Base-by-base conservation (phyloP, 2,888 invertebrate genomes). In the Stenoptilia bipunctidactyla region DNA sequence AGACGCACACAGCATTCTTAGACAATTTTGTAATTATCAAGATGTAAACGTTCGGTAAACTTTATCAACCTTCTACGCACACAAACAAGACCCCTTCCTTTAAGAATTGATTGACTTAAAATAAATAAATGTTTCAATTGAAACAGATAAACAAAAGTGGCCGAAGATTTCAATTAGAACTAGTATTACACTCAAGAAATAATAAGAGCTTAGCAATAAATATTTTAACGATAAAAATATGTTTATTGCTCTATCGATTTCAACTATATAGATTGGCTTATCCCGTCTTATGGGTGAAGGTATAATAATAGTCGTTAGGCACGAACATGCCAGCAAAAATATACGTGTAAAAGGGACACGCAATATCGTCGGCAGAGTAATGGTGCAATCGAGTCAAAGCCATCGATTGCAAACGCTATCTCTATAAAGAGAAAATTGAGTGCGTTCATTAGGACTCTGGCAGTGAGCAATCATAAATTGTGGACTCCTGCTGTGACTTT, bases 391-490 rank as follows among this genome's bases (percentile, higher is more conserved):
- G 60, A 58, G 53, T 47, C 58, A 50, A 53, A 47, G 58, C 61
- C 61, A 66, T 69, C 66, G 70, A 71, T 77, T 76, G 72, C 72
- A 57, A 70, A 66, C 72, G 72, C 74, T 80, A 82, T 82, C 80
- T 83, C 79, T 80, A 83, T 82, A 82, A 82, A 82, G 79, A 75
- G 67, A 75, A n/a, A 77, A 74, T 77, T 66, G 71, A 77, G 77
- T 73, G 76, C 72, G 74, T 80, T 82, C 82, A 82, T 83, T 82
- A 83, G 74, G 74, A 75, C 76, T 74, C 72, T 80, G 80, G 79
- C 82, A 75, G 72, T 71, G 68, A 63, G 72, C 64, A 72, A 79
- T 82, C 82, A 79, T 83, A 82, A 83, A 83, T 82, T 76, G 68
- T 69, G 77, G 75, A 69, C 62, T 77, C 82, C 80, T 69, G 74